Evolutionary conservation across 2,113 vertebrate genomes (phyloP).

Genomic region (Erythrolamprus reginae): DNA sequence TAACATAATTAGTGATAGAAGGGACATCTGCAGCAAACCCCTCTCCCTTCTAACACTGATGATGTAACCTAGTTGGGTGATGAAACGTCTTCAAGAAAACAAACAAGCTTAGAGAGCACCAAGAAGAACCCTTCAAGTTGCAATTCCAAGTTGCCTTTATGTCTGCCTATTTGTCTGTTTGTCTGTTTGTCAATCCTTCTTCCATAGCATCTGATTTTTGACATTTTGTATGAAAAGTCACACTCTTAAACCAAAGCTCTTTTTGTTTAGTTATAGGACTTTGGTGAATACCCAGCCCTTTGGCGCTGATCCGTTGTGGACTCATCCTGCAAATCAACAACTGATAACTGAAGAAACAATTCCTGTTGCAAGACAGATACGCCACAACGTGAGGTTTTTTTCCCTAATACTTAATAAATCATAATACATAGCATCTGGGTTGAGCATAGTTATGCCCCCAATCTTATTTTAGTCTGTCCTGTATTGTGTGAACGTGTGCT

Average conservation of each 20-base stretch:
- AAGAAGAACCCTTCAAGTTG: neutral
- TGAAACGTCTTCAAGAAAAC: neutral
- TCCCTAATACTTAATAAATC: neutral
- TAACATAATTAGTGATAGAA: neutral
- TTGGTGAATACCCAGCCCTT: neutral
- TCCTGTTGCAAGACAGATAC: neutral
- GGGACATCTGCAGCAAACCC: neutral
- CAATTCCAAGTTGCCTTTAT: neutral
- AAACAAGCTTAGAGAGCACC: neutral
- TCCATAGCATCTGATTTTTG: neutral
- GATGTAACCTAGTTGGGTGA: neutral
- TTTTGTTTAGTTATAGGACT: neutral
- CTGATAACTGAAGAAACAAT: neutral
- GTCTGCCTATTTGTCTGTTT: neutral
- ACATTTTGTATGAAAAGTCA: neutral
- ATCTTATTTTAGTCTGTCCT: neutral
- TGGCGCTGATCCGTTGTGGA: neutral
- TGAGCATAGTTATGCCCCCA: neutral
- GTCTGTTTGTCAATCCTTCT: neutral
- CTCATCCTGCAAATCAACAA: neutral
- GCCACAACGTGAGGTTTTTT: neutral
- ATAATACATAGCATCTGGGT: neutral
- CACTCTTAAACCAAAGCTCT: neutral
- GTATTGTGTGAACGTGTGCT: neutral
- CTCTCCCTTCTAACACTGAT: neutral